Evolutionary conservation across 2,797 vertebrate genomes (phyloP).

Genomic region (Dryobates pubescens): DNA sequence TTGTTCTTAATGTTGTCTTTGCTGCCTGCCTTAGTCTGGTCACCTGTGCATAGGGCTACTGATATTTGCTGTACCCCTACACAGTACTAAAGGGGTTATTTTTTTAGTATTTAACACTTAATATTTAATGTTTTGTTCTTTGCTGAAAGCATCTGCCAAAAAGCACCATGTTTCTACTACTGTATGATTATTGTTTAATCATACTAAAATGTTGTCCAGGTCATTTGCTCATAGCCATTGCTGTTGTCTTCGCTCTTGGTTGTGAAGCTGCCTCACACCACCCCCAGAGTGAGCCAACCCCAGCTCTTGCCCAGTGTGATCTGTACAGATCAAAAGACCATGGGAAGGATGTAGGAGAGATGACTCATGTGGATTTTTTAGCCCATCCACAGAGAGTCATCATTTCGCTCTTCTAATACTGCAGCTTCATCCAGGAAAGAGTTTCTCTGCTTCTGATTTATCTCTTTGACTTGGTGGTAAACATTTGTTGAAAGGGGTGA

Average conservation of each 20-base stretch:
- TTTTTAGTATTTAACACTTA: neutral
- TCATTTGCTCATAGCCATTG: neutral
- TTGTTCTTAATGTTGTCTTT: neutral
- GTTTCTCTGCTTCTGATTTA: neutral
- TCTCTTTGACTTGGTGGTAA: neutral
- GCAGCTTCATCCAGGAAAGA: neutral
- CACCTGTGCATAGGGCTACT: neutral
- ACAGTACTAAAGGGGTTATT: neutral
- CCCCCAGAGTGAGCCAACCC: neutral
- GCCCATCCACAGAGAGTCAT: neutral
- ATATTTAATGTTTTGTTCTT: neutral
- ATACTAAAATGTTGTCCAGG: neutral
- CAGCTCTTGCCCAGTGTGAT: neutral
- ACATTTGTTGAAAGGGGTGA: neutral
- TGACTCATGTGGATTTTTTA: accelerated
- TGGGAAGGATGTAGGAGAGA: neutral
- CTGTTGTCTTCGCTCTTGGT: neutral
- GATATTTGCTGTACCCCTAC: neutral
- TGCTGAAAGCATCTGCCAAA: neutral
- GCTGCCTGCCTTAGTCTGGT: neutral
- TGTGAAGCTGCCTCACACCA: neutral
- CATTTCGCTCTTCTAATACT: neutral
- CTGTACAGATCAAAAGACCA: neutral
- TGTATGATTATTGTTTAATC: neutral
- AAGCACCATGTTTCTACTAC: neutral